Percentiles rank a stretch among this genome's conserved stretches.
Conservation (phyloP, 2,888 invertebrate genomes). For the Galeopsomyia nigrocyanea region DNA sequence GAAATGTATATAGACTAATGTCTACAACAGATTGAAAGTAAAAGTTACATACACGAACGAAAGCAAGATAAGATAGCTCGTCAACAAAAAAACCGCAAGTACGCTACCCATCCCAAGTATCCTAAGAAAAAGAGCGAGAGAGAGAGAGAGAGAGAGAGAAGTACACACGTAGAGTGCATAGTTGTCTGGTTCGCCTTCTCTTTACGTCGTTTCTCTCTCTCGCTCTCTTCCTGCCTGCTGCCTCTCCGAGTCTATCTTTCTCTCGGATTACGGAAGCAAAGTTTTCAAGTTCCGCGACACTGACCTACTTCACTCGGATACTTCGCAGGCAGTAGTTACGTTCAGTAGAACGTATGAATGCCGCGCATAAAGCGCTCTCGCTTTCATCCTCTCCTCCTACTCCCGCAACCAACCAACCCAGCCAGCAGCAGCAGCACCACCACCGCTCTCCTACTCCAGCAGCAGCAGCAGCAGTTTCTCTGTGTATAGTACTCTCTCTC, state of each 20-base stretch:
- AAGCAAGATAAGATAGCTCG: too few species aligned
- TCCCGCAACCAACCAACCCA: slow-evolving; percentile 28
- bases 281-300: slow-evolving; percentile 69
- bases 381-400: slow-evolving; percentile 58
- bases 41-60: too few species aligned
- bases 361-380: slow-evolving; percentile 63
- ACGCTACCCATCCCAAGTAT: too few species aligned
- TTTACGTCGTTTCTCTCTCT: slow-evolving; percentile 2
- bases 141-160: too few species aligned
- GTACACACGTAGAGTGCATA: too few species aligned
- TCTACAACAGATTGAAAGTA: too few species aligned
- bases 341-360: slow-evolving; percentile 65
- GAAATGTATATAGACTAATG: too few species aligned
- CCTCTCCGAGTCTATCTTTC: slow-evolving; percentile 34
- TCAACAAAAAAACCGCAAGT: too few species aligned
- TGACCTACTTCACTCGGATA: slow-evolving; percentile 66
- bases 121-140: too few species aligned
- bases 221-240: slow-evolving; percentile 35
- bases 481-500: background rate
- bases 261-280: slow-evolving; percentile 68
- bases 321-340: slow-evolving; percentile 63
- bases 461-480: background rate
- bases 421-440: slow-evolving; percentile 31
- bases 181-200: too few species aligned
- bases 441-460: slow-evolving; percentile 40